These are phyloP conservation scores for Limnephilus marmoratus DNA, from an alignment of 2,888 invertebrate species.

Conservation along the genomic window DNA sequence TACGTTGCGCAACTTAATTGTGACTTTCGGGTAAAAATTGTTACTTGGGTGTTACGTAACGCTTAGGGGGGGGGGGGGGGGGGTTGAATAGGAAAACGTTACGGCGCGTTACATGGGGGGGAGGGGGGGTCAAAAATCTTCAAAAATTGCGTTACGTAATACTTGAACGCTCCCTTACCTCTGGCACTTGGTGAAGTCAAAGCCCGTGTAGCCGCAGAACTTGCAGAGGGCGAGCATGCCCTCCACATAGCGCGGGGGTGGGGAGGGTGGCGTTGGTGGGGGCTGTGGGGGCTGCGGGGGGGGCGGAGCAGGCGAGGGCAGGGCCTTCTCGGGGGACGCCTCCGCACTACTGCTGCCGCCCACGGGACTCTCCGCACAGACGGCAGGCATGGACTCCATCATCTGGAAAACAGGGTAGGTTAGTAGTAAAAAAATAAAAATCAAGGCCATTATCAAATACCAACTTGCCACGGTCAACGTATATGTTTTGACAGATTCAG, in stretches of 20 bases:
- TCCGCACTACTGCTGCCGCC: constrained; percentile 50
- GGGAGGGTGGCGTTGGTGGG: constrained; percentile 77
- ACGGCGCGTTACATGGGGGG: no score
- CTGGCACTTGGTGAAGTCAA: constrained; percentile 88
- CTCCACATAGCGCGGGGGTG: constrained; percentile 80
- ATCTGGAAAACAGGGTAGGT: not conserved
- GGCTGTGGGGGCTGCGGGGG: constrained; percentile 72
- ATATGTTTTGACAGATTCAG: no score
- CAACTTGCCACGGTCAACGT: not conserved
- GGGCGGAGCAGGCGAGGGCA: constrained; percentile 44
- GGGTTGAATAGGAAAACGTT: no score
- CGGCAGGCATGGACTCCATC: not conserved
- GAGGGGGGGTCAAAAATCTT: no score
- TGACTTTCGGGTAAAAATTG: no score
- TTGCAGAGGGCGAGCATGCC: constrained; percentile 89
- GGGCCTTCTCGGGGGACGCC: constrained; percentile 60
- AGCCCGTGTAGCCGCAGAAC: constrained; percentile 87
- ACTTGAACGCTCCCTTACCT: no score
- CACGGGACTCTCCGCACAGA: constrained; percentile 28
- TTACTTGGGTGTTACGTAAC: no score
- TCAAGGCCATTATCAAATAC: not conserved
- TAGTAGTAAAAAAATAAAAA: not conserved
- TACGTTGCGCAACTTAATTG: no score
- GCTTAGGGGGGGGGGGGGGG: no score
- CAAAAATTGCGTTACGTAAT: no score